Conservation (phyloP, 1,140 invertebrate species). For the Lucilia cuprina region DNA sequence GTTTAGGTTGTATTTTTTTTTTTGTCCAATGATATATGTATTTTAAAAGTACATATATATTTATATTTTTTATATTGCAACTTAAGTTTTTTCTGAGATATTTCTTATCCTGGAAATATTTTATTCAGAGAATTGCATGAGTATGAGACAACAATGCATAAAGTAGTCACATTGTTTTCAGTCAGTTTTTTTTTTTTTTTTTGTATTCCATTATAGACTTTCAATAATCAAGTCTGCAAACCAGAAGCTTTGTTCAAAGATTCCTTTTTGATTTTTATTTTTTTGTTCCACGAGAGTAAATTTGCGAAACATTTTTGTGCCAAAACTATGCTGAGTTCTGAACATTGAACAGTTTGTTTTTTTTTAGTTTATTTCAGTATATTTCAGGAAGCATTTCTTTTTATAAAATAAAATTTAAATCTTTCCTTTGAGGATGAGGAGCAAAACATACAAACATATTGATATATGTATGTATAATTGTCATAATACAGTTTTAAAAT, state of each 20-base stretch:
- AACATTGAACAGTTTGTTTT: neutral
- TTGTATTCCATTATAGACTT: conserved; percentile 21
- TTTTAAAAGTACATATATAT: too few relatives aligned
- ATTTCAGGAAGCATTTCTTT: neutral
- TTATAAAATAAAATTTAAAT: neutral
- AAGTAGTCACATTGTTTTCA: conserved; percentile 9
- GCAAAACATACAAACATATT: neutral
- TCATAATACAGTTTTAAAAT: neutral
- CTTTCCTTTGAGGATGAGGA: neutral
- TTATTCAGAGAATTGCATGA: too few relatives aligned
- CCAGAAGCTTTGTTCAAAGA: neutral
- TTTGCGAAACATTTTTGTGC: neutral
- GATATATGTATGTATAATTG: neutral
- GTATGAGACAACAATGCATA: neutral
- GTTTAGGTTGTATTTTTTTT: too few relatives aligned
- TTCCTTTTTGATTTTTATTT: neutral
- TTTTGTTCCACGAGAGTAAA: neutral
- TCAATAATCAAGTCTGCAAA: neutral
- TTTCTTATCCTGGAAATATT: neutral
- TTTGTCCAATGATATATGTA: too few relatives aligned
- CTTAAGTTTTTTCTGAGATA: too few relatives aligned
- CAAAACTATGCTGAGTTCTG: neutral
- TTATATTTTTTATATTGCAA: too few relatives aligned
- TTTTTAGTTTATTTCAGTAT: neutral
- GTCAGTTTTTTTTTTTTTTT: too few relatives aligned